Evolutionary conservation across 1,140 invertebrate species (phyloP).

Genomic region (Drosophila arawakana): DNA sequence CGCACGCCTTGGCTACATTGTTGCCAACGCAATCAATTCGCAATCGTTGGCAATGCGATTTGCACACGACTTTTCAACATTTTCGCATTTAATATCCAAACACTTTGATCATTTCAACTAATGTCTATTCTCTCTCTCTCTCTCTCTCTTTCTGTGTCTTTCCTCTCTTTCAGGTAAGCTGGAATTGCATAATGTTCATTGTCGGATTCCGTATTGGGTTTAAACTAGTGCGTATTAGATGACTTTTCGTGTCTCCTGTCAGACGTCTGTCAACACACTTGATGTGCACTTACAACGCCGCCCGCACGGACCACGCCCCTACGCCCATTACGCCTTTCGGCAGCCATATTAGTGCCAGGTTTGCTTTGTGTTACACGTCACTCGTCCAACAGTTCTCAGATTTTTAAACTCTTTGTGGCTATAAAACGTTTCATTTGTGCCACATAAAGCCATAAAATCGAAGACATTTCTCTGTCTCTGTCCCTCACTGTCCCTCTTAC

Average conservation of each 20-base stretch:
- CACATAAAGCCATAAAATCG: constrained; percentile 50
- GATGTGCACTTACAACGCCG: constrained; percentile 67
- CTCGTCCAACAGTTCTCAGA: constrained; percentile 16
- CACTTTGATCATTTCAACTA: constrained; percentile 19
- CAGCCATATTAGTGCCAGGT: constrained; percentile 79
- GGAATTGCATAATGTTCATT: constrained; percentile 14
- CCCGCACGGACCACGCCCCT: constrained; percentile 18
- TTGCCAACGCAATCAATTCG: constrained; percentile 50
- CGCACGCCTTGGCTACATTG: constrained; percentile 73
- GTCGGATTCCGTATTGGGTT: constrained; percentile 62
- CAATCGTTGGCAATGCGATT: constrained; percentile 46
- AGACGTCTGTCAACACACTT: constrained; percentile 77
- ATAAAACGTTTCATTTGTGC: constrained; percentile 42
- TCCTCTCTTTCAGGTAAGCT: constrained; percentile 64
- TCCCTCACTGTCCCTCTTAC: not conserved
- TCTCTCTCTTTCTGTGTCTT: constrained; percentile 29
- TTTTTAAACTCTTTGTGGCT: constrained; percentile 2
- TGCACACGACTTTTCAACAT: constrained; percentile 23
- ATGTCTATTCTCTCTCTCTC: not conserved
- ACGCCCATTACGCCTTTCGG: constrained; percentile 33
- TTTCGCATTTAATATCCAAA: not conserved
- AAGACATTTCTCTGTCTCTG: constrained; percentile 13
- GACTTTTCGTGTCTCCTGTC: constrained; percentile 65
- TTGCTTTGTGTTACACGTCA: constrained; percentile 71
- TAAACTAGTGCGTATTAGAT: constrained; percentile 70